Base-by-base conservation (phyloP, 2,888 invertebrate genomes). In the Pimpla rufipes region DNA sequence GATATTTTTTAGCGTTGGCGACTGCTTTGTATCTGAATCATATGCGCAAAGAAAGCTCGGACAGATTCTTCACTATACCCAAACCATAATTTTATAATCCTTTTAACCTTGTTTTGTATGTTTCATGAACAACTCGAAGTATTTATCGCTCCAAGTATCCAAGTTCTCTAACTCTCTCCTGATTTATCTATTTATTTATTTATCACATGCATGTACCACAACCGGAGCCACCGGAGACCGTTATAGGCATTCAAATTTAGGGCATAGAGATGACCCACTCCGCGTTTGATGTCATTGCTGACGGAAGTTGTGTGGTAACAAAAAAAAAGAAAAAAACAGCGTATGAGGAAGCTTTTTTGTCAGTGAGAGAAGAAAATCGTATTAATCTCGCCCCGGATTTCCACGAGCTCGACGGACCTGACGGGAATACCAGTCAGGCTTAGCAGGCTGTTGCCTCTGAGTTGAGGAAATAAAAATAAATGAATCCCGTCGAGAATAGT, bases 351-450 rank as follows among this genome's bases (percentile, higher is more conserved):
- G 47, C 47, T 47, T 47, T 47, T 47, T 47, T 16, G 47, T n/a
- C 47, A 23, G 55, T 18, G 55, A 16, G 2, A 18, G 21, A 16
- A 52, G 52, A 55, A 55, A 55, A 55, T 55, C 55, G 18, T 55
- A 55, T 55, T 55, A 55, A 55, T 55, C 55, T 55, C 55, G 55
- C 10, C 55, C 23, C 23, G 55, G 55, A 55, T 55, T 55, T 55
- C 21, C 55, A 55, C 47, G 47, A 16, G 47, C 55, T 55, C 55
- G 55, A 18, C 21, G 23, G 23, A 55, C 55, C 55, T 55, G 55
- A 55, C 55, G 11, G 55, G 55, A 55, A 55, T 55, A 55, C 23
- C 16, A 55, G 21, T 55, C 11, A 10, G 10, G 11, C 47, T 47
- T n/a, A 47, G 11, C 21, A 55, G 55, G 55, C 55, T 55, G 55